phyloP scores from a whole-genome alignment of 2,888 invertebrate species.

The Ctena decussata region DNA sequence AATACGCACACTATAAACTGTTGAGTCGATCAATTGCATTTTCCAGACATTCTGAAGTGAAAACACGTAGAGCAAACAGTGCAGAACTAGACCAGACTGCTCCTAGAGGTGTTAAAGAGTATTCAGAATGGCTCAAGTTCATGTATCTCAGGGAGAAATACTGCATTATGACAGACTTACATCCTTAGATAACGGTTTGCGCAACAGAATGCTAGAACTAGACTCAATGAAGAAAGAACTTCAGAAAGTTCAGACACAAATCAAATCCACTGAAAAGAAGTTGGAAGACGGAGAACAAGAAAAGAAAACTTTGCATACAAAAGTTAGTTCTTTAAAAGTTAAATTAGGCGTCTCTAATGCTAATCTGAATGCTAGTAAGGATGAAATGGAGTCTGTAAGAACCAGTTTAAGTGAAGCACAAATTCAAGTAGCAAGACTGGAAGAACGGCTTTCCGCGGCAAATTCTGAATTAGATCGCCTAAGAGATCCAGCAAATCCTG shows the following conservation, averaged over 20 bases:
- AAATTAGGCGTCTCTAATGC: constrained; percentile 57
- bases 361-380: constrained; percentile 52
- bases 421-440: constrained; percentile 55
- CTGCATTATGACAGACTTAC: constrained; percentile 15
- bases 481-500: constrained; percentile 63
- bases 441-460: constrained; percentile 46
- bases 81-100: too few relatives aligned
- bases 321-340: constrained; percentile 49
- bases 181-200: constrained; percentile 36
- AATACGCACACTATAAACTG: too few relatives aligned
- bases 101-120: too few relatives aligned
- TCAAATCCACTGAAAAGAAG: constrained; percentile 46
- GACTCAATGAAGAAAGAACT: constrained; percentile 52
- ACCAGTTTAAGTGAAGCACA: constrained; percentile 51
- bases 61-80: too few relatives aligned
- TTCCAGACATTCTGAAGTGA: too few relatives aligned
- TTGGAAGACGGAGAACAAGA: constrained; percentile 49
- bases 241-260: constrained; percentile 30
- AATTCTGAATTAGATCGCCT: constrained; percentile 53
- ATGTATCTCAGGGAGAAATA: constrained; percentile 13
- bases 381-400: constrained; percentile 51
- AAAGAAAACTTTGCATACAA: constrained; percentile 37
- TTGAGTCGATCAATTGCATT: too few relatives aligned
- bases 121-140: constrained; percentile 18
- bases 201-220: constrained; percentile 23